Evolutionary conservation across 2,113 vertebrate species (phyloP), one percentile per base, ranked within the genome.

Genomic region (Neomonachus schauinslandi): DNA sequence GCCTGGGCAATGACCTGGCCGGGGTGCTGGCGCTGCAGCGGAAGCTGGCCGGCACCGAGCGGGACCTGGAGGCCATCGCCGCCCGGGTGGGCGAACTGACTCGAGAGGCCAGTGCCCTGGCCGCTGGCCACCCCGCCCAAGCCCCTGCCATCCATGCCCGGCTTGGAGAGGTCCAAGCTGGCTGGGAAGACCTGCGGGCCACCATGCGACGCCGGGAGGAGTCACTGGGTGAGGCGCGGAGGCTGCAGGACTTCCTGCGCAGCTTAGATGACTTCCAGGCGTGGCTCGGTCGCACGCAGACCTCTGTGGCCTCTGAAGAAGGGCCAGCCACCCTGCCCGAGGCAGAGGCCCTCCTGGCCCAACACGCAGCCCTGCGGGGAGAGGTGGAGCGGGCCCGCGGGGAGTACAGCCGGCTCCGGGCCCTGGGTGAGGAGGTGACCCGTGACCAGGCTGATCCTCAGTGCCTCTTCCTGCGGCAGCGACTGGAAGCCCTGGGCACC

Each of bases 51-150:
- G 99, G 99, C 92, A 99, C 99, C 95, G 99, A 99, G 97, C 98
- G 99, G 18, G 99, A 99, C 98, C 98, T 99, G 96, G 99, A 99
- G 88, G 99, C 99, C 92, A 99, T 99, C 87, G 99, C 99, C 92
- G 99, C 99, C 3, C 99, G 99, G 80, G 98, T 99, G 86, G 98
- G 98, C 61, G 99, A 99, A 69, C 98, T 99, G 94, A 98, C 97
- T 3, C 97, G 98, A 1, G 99, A 99, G 91, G 99, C 99, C 0
- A 98, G 99, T 46, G 99, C 99, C 81, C 96, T 99, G 97, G 98
- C 98, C 0, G 74, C 97, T 3, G 98, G 99, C 72, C 99, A 99
- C 97, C 99, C 99, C 0, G 98, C 99, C 51, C 99, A 99, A 96
- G 99, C 98, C 0, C 65, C 98, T 1, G 99, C 99, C 96, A 99